These are phyloP conservation scores for Antigone vipio DNA, from an alignment of 2,113 vertebrate genomes.

Conservation along the genomic window DNA sequence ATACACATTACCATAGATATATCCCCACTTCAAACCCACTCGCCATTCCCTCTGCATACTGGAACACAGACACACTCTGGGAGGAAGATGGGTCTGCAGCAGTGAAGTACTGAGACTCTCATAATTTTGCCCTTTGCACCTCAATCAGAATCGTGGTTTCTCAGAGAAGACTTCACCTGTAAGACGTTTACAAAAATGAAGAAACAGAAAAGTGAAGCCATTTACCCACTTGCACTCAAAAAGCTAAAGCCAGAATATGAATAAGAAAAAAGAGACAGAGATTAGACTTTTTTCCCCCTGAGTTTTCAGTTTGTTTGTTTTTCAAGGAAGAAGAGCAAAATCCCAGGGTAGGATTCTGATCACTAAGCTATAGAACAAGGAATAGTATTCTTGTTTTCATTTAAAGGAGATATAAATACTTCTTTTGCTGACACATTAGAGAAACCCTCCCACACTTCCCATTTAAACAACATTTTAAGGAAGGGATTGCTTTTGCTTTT, in stretches of 20 bases:
- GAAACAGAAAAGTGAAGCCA: background rate
- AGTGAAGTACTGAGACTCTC: background rate
- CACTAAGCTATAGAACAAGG: background rate
- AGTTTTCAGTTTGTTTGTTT: background rate
- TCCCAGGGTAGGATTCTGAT: background rate
- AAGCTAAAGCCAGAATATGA: background rate
- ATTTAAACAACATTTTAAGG: background rate
- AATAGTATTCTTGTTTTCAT: background rate
- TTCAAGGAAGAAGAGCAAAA: background rate
- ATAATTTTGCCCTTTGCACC: background rate
- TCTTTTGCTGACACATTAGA: background rate
- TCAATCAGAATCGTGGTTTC: background rate
- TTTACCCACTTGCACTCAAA: background rate
- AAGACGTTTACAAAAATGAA: background rate
- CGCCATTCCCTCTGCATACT: background rate
- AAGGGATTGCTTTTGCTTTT: background rate
- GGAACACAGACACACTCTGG: background rate
- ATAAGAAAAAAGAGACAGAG: background rate
- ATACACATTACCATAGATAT: background rate
- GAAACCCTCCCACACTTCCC: background rate
- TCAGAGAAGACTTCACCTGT: background rate
- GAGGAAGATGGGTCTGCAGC: background rate
- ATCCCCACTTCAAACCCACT: background rate
- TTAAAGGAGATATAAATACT: conserved; percentile 12
- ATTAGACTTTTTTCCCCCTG: background rate